A percentile compares a stretch with the other conserved stretches of the same genome.
Conservation (phyloP, 2,113 vertebrate genomes). For the Petrocephalus microphthalmus region DNA sequence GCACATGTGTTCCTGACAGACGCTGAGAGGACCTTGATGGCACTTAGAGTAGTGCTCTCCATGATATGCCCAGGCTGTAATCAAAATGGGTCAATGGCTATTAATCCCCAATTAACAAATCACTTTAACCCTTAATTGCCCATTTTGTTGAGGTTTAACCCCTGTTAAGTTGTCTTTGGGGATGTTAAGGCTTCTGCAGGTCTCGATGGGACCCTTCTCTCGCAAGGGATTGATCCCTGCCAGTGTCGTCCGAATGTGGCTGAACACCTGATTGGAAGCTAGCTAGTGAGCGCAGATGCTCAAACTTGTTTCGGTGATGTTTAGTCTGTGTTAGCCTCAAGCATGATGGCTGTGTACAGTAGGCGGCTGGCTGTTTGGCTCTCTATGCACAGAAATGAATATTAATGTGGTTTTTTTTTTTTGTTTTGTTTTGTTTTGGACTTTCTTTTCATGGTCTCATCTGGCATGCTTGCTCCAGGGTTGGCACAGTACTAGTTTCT, state of each 20-base stretch:
- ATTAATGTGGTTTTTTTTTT: background rate
- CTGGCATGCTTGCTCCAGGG: background rate
- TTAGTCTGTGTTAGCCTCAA: background rate
- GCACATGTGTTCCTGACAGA: background rate
- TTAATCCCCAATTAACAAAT: background rate
- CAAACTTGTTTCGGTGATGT: background rate
- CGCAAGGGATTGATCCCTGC: background rate
- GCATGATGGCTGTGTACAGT: background rate
- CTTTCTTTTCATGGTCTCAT: background rate
- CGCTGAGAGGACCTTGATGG: background rate
- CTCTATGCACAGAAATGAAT: background rate
- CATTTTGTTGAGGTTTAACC: background rate
- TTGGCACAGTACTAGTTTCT: background rate
- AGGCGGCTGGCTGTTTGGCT: background rate
- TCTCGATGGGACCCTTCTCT: background rate
- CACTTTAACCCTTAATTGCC: background rate
- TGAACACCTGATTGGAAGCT: background rate
- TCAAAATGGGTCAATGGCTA: background rate
- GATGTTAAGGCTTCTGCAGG: background rate
- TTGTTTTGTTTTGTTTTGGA: background rate
- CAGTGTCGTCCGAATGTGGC: background rate
- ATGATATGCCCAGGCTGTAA: background rate
- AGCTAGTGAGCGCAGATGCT: background rate
- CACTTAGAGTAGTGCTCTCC: background rate
- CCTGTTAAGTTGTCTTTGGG: background rate